Evolutionary conservation across 2,113 vertebrate species (phyloP).

Genomic region (Odontophorus gujanensis): DNA sequence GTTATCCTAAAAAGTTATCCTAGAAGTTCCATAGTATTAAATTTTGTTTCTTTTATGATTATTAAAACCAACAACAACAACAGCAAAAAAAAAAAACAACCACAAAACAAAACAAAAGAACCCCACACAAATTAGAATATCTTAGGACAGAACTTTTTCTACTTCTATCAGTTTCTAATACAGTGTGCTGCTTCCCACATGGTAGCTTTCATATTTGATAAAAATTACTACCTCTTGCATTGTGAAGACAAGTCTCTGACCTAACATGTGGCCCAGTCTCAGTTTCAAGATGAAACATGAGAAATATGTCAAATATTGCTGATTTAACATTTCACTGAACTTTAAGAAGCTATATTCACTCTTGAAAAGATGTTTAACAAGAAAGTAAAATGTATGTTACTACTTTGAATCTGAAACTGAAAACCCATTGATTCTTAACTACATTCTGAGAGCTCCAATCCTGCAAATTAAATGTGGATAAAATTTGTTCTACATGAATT

Average conservation of each 20-base stretch:
- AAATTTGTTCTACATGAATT: neutral
- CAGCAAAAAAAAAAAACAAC: no score
- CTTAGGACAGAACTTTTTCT: neutral
- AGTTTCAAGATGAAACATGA: neutral
- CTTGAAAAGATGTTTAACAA: neutral
- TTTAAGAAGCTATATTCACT: neutral
- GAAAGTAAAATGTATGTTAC: neutral
- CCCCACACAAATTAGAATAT: neutral
- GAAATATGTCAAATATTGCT: neutral
- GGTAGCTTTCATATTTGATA: neutral
- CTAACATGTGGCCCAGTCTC: rapidly evolving
- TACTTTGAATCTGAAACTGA: neutral
- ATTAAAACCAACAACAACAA: neutral
- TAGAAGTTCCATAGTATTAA: neutral
- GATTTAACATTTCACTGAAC: neutral
- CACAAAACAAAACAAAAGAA: no score
- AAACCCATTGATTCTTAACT: neutral
- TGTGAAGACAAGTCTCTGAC: neutral
- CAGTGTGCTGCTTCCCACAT: neutral
- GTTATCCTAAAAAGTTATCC: neutral
- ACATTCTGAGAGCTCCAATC: neutral
- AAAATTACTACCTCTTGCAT: neutral
- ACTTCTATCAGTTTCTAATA: neutral
- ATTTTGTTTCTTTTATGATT: neutral
- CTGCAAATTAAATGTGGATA: neutral